Base-by-base conservation (phyloP, 2,888 invertebrate genomes). In the Dolomedes plantarius region DNA sequence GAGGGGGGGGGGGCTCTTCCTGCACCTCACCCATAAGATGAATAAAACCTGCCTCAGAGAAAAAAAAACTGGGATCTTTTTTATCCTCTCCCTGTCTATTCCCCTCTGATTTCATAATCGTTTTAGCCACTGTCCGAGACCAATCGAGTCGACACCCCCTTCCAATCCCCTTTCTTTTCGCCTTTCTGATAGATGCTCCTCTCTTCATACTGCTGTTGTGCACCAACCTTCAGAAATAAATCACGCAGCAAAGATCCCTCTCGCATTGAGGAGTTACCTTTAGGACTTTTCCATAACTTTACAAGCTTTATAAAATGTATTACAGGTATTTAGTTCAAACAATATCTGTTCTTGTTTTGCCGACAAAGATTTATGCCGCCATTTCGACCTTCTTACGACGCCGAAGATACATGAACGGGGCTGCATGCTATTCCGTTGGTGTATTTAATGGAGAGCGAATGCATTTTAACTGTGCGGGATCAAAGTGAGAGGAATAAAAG, bases 41-140 rank as follows among this genome's bases (percentile, higher is more conserved):
- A 56, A 56, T 19, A 56, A 56, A 56, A 56, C 19, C 19, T 56
- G 56, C 56, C 56, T 23, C 11, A 7, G 23, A 56, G 23, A 23
- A 46, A 16, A 13, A 16, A 36, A 36, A 11, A 5, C 6, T 5
- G 36, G 36, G 11, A 46, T 46, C 46, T 46, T 16, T 56, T 56
- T 56, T 3, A n/a, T 56, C 5, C 23, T 16, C 2, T 13, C 46
- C 46, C n/a, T 46, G 16, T 16, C 23, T 2, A 19, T 23, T 56
- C 56, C 5, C 56, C 56, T 23, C 56, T 2, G 2, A 2, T 56
- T 23, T 16, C 23, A 5, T 16, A 23, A 56, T 6, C 56, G 31
- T 56, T 75, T 75, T 65, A 72, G 72, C 79, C 79, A 79, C 32
- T 79, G 79, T 79, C 79, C 79, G 79, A 79, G 27, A 79, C 79